These are phyloP conservation scores for Thripadectes ignobilis DNA, from an alignment of 2,797 vertebrate species.

Conservation along the genomic window DNA sequence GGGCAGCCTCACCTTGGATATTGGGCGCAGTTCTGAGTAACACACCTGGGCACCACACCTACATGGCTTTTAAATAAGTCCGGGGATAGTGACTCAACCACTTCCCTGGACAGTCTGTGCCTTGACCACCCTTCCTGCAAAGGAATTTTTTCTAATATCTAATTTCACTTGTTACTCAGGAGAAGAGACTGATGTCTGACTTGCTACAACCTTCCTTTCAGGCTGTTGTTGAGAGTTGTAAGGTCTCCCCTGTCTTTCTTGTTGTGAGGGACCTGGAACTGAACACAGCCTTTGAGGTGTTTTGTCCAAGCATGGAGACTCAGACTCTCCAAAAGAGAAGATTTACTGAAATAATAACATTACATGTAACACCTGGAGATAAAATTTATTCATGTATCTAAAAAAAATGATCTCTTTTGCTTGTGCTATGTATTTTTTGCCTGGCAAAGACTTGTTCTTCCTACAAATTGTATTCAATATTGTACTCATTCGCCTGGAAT, in stretches of 20 bases:
- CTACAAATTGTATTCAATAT: neutral
- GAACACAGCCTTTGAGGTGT: neutral
- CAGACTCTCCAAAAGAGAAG: neutral
- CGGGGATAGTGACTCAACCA: neutral
- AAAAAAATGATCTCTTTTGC: neutral
- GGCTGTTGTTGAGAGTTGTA: neutral
- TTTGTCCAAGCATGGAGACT: neutral
- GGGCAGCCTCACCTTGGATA: rapidly evolving
- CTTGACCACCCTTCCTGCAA: neutral
- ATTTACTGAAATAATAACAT: neutral
- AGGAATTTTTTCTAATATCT: neutral
- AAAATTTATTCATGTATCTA: neutral
- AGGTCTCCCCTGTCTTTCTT: neutral
- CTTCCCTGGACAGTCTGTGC: neutral
- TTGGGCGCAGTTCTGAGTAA: rapidly evolving
- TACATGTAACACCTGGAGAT: neutral
- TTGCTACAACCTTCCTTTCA: neutral
- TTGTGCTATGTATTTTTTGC: neutral
- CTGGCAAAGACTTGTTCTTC: neutral
- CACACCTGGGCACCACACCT: neutral
- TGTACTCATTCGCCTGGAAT: neutral
- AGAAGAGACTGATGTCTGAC: neutral
- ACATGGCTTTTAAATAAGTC: neutral
- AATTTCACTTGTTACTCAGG: neutral
- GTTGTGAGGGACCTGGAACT: no score